A percentile compares a stretch with the other conserved stretches of the same genome.
Evolutionary conservation across 2,113 vertebrate species (phyloP).

Genomic region (Varanus salvator): DNA sequence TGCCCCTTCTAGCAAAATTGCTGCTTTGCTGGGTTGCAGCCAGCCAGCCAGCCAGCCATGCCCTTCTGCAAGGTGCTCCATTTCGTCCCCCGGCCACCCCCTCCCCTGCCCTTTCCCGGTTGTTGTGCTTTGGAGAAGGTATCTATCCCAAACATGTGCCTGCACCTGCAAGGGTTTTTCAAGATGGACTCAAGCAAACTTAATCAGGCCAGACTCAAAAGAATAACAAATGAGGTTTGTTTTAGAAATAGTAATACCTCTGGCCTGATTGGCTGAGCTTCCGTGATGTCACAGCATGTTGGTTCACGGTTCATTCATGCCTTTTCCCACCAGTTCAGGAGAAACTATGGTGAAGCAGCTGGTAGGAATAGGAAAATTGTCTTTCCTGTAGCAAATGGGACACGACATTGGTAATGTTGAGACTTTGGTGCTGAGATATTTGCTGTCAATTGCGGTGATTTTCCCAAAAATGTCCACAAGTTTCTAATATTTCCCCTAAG

Average conservation of each 20-base stretch:
- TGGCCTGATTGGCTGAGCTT: background rate
- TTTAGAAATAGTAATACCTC: background rate
- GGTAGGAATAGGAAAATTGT: too few species aligned
- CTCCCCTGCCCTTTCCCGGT: too few species aligned
- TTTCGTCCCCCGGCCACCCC: background rate
- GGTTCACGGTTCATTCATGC: too few species aligned
- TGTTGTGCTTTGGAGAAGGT: background rate
- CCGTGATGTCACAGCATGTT: background rate
- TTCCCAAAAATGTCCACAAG: background rate
- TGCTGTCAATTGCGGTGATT: background rate
- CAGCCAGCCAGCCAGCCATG: background rate
- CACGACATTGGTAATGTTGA: too few species aligned
- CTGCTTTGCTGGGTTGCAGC: background rate
- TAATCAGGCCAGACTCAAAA: background rate
- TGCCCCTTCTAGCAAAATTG: background rate
- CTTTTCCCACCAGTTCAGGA: background rate
- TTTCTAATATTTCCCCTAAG: background rate
- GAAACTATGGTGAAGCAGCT: background rate
- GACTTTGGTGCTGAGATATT: background rate
- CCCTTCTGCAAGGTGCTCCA: background rate
- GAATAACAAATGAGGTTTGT: background rate
- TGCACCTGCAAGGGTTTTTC: background rate
- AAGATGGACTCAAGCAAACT: background rate
- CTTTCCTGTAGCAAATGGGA: background rate
- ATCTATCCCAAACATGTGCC: background rate